Base-by-base conservation (phyloP, 2,797 vertebrate genomes). In the Hapalemur alaotrensis region DNA sequence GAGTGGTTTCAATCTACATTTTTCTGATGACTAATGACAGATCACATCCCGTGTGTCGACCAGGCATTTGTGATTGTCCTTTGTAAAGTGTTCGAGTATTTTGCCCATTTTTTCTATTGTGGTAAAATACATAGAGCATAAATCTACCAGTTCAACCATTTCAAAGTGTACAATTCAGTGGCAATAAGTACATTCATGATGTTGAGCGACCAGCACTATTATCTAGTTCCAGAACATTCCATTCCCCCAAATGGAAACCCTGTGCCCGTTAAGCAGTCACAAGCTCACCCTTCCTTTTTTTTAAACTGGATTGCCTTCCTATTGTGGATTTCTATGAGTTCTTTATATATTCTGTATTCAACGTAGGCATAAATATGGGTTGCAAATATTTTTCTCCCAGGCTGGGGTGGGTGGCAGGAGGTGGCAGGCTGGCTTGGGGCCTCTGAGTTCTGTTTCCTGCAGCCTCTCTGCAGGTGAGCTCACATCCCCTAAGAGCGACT, bases 401-500 rank as follows among this genome's bases (percentile, higher is more conserved):
- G 70, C 61, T 87, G 0, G 65, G 91, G 67, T 12, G 63, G 73
- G 41, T 12, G 0, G 50, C 5, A 3, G 50, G 15, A 94, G 25
- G 23, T 0, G 9, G 57, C 6, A 0, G 9, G 59, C 25, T 93
- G 89, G 20, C 43, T 22, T 3, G 28, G n/a, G 18, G 14, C 30
- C 59, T 79, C 76, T 95, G 75, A 83, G 35, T 78, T 32, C 57
- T 95, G 48, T 96, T 96, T 79, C 82, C 41, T 83, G 22, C 96
- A 99, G 98, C 89, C 98, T 99, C 59, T 98, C 97, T 11, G 83
- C 80, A 13, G 98, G 97, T 67, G 98, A 98, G 1, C 73, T 98
- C 0, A 97, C 98, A 1, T 99, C 99, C 95, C 99, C 99, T 4
- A 99, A 98, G 98, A 99, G 99, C 28, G 99, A 99, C 98, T 99